Percentiles rank a stretch among this genome's conserved stretches.
Conservation (phyloP, 2,113 vertebrate species). For the Taurulus bubalis region DNA sequence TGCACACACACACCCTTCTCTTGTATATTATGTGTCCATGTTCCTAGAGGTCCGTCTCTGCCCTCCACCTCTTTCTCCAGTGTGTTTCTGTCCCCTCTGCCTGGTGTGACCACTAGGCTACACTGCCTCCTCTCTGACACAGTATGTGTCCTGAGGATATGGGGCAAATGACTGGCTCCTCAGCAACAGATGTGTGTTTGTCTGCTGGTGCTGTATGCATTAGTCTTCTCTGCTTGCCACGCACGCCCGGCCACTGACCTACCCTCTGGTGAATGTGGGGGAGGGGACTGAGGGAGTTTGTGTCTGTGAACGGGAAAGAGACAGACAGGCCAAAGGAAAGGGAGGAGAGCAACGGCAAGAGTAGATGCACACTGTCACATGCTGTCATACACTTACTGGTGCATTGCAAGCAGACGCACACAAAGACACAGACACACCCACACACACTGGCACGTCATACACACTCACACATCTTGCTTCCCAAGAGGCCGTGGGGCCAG, state of each 20-base stretch:
- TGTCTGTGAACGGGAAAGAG: constrained; percentile 35
- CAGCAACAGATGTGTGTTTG: constrained; percentile 80
- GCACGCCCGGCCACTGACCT: constrained; percentile 65
- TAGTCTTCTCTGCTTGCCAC: constrained; percentile 52
- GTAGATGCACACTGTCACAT: constrained; percentile 70
- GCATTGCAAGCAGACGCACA: constrained; percentile 51
- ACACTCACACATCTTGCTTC: constrained; percentile 65
- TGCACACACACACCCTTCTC: background rate
- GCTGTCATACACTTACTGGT: constrained; percentile 72
- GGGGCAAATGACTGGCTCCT: constrained; percentile 72
- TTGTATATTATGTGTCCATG: constrained; percentile 10
- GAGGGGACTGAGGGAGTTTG: constrained; percentile 16
- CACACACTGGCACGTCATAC: constrained; percentile 22
- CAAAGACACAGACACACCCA: constrained; percentile 15
- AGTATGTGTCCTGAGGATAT: constrained; percentile 60
- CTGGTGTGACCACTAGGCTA: constrained; percentile 81
- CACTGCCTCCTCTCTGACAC: constrained; percentile 78
- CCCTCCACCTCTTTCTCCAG: constrained; percentile 6
- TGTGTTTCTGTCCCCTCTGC: constrained; percentile 48
- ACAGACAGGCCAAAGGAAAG: constrained; percentile 23
- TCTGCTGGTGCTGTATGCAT: constrained; percentile 67
- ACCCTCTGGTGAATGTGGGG: constrained; percentile 52
- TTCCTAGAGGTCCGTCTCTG: constrained; percentile 12
- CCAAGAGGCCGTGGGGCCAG: constrained; percentile 75
- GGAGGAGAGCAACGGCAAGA: constrained; percentile 40